A percentile compares a stretch with the other conserved stretches of the same genome.
Evolutionary conservation across 2,113 vertebrate genomes (phyloP).

Genomic region (Sialia sialis): DNA sequence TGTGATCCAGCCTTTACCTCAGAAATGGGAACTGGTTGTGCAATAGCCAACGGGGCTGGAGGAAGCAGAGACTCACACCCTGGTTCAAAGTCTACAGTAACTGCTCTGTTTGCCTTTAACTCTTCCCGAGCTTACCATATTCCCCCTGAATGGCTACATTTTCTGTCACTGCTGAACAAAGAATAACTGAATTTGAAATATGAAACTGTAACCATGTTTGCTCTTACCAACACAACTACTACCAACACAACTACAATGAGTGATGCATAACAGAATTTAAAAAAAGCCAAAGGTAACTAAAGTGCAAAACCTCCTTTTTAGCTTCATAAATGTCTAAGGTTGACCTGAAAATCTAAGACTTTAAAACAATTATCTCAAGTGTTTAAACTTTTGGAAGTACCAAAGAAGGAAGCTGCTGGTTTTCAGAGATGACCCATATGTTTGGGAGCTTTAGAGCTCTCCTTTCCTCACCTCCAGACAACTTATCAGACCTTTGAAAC

Average conservation of each 20-base stretch:
- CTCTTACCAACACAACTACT: not conserved
- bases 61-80: not conserved
- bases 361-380: not conserved
- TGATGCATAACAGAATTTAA: not conserved
- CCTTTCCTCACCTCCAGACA: not conserved
- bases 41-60: not conserved
- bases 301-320: not conserved
- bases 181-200: not conserved
- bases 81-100: not conserved
- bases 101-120: not conserved
- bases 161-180: not conserved
- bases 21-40: not conserved
- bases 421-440: not conserved
- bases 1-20: not conserved
- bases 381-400: not conserved
- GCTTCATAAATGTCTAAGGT: not conserved
- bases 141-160: not conserved
- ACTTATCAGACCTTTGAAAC: not conserved
- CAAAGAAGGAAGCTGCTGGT: not conserved
- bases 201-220: not conserved
- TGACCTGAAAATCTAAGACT: not conserved
- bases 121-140: accelerated
- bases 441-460: not conserved
- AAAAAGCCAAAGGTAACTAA: not conserved
- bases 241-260: not conserved